These are phyloP conservation scores for Odocoileus virginianus DNA, from an alignment of 2,113 vertebrate species.

Conservation along the genomic window DNA sequence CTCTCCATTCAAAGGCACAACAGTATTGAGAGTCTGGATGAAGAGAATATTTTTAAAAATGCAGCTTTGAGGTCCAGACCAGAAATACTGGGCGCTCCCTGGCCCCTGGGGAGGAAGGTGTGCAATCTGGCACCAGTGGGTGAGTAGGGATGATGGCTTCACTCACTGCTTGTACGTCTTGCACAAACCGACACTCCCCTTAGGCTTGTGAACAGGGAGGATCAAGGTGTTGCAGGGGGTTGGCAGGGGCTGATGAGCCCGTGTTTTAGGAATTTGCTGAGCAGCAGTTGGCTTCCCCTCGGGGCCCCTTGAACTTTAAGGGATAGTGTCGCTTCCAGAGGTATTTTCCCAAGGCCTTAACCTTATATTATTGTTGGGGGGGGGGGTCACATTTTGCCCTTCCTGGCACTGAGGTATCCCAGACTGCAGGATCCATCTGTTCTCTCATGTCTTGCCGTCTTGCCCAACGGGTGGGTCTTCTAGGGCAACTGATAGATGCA, in stretches of 20 bases:
- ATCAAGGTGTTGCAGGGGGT: not conserved
- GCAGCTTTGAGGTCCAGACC: not conserved
- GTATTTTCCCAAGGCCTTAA: not conserved
- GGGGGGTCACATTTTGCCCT: not conserved
- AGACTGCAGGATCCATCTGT: not conserved
- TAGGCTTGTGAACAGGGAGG: not conserved
- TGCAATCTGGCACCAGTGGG: not conserved
- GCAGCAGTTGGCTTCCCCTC: not conserved
- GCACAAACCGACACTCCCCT: accelerated
- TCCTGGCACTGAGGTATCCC: not conserved
- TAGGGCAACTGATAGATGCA: not conserved
- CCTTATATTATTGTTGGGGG: not conserved
- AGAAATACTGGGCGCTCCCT: not conserved
- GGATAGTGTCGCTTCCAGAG: not conserved
- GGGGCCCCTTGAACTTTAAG: not conserved
- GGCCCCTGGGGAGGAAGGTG: not conserved
- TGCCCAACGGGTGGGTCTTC: not conserved
- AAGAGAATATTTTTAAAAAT: not conserved
- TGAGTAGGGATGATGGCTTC: not conserved
- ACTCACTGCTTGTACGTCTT: not conserved
- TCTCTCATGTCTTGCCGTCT: not conserved
- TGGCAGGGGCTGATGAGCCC: not conserved
- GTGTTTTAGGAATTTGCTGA: not conserved
- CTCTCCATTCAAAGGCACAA: not conserved
- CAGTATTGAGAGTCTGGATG: not conserved